These are phyloP conservation scores for Tenthredo livida DNA, from an alignment of 2,888 invertebrate species.

Conservation along the genomic window DNA sequence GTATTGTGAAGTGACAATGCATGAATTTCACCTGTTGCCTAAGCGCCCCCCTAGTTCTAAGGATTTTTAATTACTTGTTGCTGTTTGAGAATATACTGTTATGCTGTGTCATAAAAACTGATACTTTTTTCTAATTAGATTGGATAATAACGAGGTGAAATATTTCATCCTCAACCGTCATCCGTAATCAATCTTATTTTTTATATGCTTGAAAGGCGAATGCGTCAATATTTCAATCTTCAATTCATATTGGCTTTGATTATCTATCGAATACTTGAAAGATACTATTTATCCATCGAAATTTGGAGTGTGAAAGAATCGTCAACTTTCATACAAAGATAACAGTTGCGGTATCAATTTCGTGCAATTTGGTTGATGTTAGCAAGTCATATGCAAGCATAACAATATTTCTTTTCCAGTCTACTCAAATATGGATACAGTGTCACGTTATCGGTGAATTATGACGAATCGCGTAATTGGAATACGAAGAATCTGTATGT, in stretches of 20 bases:
- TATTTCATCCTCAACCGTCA: not conserved
- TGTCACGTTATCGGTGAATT: constrained; percentile 13
- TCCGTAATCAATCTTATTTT: not conserved
- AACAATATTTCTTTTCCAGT: not conserved
- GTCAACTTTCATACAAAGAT: not conserved
- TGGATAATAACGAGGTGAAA: not conserved
- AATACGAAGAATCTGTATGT: not conserved
- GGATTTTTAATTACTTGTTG: constrained; percentile 8
- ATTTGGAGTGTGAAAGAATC: not conserved
- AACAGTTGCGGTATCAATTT: not conserved
- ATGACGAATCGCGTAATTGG: constrained; percentile 28
- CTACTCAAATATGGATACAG: not conserved
- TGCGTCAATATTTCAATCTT: not conserved
- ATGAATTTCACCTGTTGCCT: constrained; percentile 33
- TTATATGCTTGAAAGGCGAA: not conserved
- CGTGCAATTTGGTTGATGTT: not conserved
- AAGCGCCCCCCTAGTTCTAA: not conserved
- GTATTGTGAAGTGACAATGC: constrained; percentile 30
- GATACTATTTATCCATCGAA: not conserved
- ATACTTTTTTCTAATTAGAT: not conserved
- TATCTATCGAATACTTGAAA: not conserved
- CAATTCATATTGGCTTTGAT: not conserved
- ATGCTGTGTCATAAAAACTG: not conserved
- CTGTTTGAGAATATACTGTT: not conserved
- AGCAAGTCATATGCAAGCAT: constrained; percentile 24